phyloP scores from a whole-genome alignment of 64 coral and sea anemone species.

The Pachyseris speciosa region DNA sequence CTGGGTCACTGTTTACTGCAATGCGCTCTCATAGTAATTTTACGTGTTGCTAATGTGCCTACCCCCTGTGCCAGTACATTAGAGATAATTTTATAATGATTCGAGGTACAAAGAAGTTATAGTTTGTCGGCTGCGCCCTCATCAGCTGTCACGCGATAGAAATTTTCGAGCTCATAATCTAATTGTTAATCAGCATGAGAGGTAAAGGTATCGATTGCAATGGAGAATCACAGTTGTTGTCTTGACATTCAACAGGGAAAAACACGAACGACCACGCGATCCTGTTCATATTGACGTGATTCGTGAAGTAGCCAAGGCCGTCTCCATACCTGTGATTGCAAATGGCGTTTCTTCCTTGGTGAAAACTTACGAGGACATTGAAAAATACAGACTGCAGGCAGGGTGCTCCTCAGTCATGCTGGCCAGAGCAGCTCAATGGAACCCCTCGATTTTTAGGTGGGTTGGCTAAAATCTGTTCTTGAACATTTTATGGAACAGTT shows the following conservation, averaged over 20 bases:
- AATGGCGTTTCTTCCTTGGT: constrained; percentile 92
- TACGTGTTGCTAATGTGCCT: too few relatives aligned
- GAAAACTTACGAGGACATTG: constrained; percentile 88
- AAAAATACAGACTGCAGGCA: constrained; percentile 79
- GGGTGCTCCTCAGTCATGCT: constrained; percentile 93
- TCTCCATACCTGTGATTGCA: constrained; percentile 91
- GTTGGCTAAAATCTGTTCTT: background rate
- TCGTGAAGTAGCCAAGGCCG: constrained; percentile 59
- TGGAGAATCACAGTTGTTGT: too few relatives aligned
- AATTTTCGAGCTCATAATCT: too few relatives aligned
- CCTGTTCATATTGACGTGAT: constrained; percentile 88
- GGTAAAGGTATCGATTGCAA: too few relatives aligned
- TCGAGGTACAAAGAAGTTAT: too few relatives aligned
- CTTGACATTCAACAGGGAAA: constrained; percentile 34
- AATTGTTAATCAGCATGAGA: too few relatives aligned
- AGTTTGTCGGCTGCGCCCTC: too few relatives aligned
- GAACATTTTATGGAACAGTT: background rate
- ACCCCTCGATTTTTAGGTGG: constrained; percentile 90
- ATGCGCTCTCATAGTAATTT: too few relatives aligned
- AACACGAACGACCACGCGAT: constrained; percentile 86
- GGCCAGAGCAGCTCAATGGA: constrained; percentile 97
- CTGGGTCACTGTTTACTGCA: too few relatives aligned
- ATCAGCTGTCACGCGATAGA: too few relatives aligned
- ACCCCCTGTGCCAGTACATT: too few relatives aligned
- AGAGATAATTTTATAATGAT: too few relatives aligned